Percentiles rank a stretch among this genome's conserved stretches.
phyloP scores from a whole-genome alignment of 2,113 vertebrate genomes.

The Orcinus orca region DNA sequence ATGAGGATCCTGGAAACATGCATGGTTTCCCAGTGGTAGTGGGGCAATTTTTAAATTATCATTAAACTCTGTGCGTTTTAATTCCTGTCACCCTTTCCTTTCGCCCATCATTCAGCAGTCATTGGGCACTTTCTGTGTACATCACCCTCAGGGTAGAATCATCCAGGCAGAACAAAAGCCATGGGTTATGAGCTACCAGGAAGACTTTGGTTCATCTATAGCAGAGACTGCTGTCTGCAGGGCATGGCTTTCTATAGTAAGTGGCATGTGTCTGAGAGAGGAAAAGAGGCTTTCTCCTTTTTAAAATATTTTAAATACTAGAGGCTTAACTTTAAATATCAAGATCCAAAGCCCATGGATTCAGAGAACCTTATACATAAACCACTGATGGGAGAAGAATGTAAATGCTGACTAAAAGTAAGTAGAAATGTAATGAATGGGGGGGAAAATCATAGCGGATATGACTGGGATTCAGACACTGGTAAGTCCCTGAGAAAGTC shows the following conservation, averaged over 20 bases:
- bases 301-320: not conserved
- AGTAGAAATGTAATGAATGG: not conserved
- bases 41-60: not conserved
- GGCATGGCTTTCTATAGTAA: not conserved
- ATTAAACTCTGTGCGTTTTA: not conserved
- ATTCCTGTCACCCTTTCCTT: not conserved
- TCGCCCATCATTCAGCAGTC: not conserved
- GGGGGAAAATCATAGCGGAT: not conserved
- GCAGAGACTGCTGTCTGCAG: not conserved
- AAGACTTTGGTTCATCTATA: not conserved
- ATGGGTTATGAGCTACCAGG: not conserved
- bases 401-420: not conserved
- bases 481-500: not conserved
- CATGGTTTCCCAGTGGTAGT: not conserved
- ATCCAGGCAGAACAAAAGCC: not conserved
- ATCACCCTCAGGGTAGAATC: not conserved
- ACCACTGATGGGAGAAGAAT: not conserved
- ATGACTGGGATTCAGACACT: not conserved
- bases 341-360: not conserved
- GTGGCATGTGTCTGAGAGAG: not conserved
- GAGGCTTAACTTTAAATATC: not conserved
- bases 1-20: not conserved
- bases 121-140: not conserved
- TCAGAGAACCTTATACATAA: not conserved
- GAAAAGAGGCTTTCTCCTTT: not conserved